Evolutionary conservation across 2,113 vertebrate species (phyloP).

Genomic region (Accipiter cooperii): DNA sequence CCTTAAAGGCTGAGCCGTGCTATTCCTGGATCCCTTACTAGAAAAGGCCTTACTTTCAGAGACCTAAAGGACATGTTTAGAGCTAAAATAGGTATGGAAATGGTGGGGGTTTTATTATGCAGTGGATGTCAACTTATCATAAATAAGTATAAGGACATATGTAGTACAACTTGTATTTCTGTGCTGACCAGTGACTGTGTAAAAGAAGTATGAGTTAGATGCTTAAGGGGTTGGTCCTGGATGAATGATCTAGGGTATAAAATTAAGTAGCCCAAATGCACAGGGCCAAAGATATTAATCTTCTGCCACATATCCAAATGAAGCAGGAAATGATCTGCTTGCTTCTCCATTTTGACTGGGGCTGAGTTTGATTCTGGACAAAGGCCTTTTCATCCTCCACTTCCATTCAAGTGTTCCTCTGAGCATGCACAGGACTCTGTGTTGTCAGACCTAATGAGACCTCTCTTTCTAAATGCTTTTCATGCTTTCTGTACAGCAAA

Average conservation of each 20-base stretch:
- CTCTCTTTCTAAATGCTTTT: not conserved
- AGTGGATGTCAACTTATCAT: not conserved
- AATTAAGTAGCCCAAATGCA: not conserved
- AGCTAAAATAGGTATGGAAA: not conserved
- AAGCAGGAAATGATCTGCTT: not conserved
- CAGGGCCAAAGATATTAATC: not conserved
- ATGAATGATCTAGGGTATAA: not conserved
- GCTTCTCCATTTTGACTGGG: not conserved
- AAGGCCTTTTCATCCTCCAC: not conserved
- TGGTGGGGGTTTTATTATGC: not conserved
- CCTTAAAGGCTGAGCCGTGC: not conserved
- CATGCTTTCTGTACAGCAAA: not conserved
- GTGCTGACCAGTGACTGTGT: not conserved
- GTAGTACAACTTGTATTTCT: not conserved
- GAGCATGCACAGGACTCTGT: not conserved
- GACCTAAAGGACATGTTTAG: not conserved
- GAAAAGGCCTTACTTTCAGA: not conserved
- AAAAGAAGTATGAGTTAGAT: not conserved
- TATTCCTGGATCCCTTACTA: not conserved
- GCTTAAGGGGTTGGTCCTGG: not conserved
- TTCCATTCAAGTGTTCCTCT: not conserved
- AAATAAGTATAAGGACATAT: not conserved
- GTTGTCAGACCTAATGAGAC: not conserved
- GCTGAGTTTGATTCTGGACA: not conserved
- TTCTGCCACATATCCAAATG: not conserved